A percentile compares a stretch with the other conserved stretches of the same genome.
These are phyloP conservation scores for Unio delphinus DNA, from an alignment of 2,888 invertebrate species.

Conservation along the genomic window DNA sequence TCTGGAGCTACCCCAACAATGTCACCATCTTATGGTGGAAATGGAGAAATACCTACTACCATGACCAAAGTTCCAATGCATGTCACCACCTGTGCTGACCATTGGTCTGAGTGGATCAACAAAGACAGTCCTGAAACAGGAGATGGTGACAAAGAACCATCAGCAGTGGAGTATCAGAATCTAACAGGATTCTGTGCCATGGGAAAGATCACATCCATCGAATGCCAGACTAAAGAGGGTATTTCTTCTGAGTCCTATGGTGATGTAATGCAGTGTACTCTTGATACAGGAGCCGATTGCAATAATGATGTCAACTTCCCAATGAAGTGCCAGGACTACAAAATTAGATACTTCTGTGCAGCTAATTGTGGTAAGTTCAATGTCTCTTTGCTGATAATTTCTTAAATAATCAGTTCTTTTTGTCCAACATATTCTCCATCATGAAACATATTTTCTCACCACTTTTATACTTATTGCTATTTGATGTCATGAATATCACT, in stretches of 20 bases:
- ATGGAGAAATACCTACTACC: too few species aligned
- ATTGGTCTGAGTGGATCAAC: slow-evolving; percentile 59
- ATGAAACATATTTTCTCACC: too few species aligned
- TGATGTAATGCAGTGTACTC: slow-evolving; percentile 56
- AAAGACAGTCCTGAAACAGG: slow-evolving; percentile 26
- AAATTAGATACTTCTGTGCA: slow-evolving; percentile 55
- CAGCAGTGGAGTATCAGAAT: slow-evolving; percentile 17
- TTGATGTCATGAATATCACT: too few species aligned
- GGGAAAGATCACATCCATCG: slow-evolving; percentile 54
- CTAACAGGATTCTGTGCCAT: slow-evolving; percentile 37
- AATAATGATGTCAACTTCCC: slow-evolving; percentile 43
- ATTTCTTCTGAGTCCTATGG: slow-evolving; percentile 34
- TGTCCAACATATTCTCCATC: too few species aligned
- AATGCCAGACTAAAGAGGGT: slow-evolving; percentile 50
- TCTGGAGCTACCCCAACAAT: too few species aligned
- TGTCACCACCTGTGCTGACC: slow-evolving; percentile 4
- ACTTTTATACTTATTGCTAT: too few species aligned
- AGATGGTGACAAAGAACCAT: slow-evolving; percentile 35
- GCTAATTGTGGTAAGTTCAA: slow-evolving; percentile 70
- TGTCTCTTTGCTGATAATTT: too few species aligned
- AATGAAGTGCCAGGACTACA: slow-evolving; percentile 58
- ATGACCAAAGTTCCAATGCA: background rate
- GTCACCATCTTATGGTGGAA: too few species aligned
- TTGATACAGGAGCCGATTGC: slow-evolving; percentile 83
- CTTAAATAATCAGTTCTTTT: too few species aligned